Conservation (phyloP, 2,888 invertebrate genomes). For the Yponomeuta malinellus region DNA sequence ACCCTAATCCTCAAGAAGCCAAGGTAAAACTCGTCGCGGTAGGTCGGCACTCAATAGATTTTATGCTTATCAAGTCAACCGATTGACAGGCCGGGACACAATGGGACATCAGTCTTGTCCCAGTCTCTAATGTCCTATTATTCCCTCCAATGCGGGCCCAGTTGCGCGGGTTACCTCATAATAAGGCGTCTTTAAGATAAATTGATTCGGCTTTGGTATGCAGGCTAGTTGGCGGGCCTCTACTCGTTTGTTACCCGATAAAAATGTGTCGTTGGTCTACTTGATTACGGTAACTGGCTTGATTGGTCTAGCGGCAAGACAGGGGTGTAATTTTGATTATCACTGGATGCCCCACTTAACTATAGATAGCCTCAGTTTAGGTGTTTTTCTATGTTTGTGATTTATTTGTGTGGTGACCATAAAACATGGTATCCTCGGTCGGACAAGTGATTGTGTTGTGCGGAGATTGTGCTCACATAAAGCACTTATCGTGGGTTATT, state of each 20-base stretch:
- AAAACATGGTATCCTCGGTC: too few relatives aligned
- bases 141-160: slow-evolving; percentile 54
- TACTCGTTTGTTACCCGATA: not conserved
- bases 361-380: too few relatives aligned
- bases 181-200: slow-evolving; percentile 49
- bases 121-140: slow-evolving; percentile 42
- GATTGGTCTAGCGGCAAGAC: too few relatives aligned
- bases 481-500: too few relatives aligned
- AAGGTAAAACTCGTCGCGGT: slow-evolving; percentile 31
- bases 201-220: slow-evolving; percentile 49
- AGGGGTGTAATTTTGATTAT: too few relatives aligned
- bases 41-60: slow-evolving; percentile 48
- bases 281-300: too few relatives aligned
- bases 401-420: too few relatives aligned
- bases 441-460: not conserved
- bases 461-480: not conserved
- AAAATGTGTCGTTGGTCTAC: slow-evolving; percentile 22
- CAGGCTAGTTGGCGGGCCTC: slow-evolving; percentile 21
- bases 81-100: slow-evolving; percentile 51
- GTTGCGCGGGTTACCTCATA: slow-evolving; percentile 52
- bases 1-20: not conserved
- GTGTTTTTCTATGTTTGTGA: too few relatives aligned
- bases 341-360: too few relatives aligned
- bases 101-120: slow-evolving; percentile 34
- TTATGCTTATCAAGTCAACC: slow-evolving; percentile 41